These are phyloP conservation scores for Coptodon rendalli DNA, from an alignment of 2,113 vertebrate genomes.

Conservation along the genomic window DNA sequence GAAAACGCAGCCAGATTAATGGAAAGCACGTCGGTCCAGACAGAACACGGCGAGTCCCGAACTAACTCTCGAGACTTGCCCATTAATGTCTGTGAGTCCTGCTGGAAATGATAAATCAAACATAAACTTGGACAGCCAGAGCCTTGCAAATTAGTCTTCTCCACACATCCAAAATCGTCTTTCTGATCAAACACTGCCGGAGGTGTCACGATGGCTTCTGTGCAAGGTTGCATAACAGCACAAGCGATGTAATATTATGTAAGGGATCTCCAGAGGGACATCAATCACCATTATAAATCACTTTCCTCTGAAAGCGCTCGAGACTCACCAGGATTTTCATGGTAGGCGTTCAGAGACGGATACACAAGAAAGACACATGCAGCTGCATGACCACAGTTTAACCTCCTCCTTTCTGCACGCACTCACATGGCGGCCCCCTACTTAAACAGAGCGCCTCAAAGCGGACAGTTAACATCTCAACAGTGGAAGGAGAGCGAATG, in stretches of 20 bases:
- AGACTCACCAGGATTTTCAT: neutral
- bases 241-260: neutral
- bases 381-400: neutral
- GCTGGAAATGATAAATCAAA: neutral
- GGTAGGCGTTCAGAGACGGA: neutral
- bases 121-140: neutral
- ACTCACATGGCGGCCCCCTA: neutral
- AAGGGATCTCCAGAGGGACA: neutral
- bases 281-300: slow-evolving; percentile 4
- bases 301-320: neutral
- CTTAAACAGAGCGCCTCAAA: neutral
- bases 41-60: neutral
- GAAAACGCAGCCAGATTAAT: slow-evolving; percentile 31
- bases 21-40: neutral
- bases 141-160: neutral
- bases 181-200: neutral
- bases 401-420: neutral
- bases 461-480: neutral
- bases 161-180: neutral
- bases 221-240: slow-evolving; percentile 6
- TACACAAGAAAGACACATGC: neutral
- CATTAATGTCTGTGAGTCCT: neutral
- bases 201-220: neutral
- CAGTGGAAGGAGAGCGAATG: neutral
- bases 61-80: neutral